Evolutionary conservation across 2,888 invertebrate species (phyloP).

Genomic region (Belgica antarctica): DNA sequence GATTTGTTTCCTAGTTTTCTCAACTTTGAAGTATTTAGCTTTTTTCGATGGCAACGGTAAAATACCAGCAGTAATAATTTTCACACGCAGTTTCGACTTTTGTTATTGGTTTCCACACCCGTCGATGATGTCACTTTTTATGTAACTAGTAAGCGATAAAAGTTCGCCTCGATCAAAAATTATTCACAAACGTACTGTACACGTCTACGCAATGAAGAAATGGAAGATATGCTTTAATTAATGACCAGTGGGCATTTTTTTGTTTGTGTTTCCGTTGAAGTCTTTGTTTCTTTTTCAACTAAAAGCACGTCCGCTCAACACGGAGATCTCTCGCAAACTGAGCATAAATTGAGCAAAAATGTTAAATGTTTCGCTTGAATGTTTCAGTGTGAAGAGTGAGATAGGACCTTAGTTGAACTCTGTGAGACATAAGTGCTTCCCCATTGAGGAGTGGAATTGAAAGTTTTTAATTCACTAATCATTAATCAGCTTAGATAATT

Average conservation of each 20-base stretch:
- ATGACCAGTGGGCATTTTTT: background rate
- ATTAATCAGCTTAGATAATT: too few species aligned
- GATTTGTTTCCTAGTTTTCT: too few species aligned
- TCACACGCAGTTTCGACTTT: constrained; percentile 17
- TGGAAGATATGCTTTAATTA: constrained; percentile 13
- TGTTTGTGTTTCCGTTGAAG: background rate
- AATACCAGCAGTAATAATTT: background rate
- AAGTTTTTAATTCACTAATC: too few species aligned
- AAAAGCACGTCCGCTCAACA: too few species aligned
- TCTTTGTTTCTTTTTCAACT: constrained; percentile 9
- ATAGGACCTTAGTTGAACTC: background rate
- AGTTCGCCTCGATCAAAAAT: background rate
- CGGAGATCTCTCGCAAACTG: background rate
- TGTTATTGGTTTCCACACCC: constrained; percentile 18
- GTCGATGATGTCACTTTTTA: constrained; percentile 20
- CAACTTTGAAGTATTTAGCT: background rate
- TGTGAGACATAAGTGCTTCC: background rate
- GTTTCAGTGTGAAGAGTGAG: background rate
- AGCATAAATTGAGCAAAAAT: background rate
- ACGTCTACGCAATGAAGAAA: background rate
- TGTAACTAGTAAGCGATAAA: constrained; percentile 10
- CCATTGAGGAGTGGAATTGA: background rate
- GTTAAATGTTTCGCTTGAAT: background rate
- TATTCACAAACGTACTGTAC: background rate
- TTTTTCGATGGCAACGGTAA: too few species aligned